Percentiles rank a stretch among this genome's conserved stretches.
Evolutionary conservation across 2,888 invertebrate species (phyloP).

Genomic region (Molorchus minor): DNA sequence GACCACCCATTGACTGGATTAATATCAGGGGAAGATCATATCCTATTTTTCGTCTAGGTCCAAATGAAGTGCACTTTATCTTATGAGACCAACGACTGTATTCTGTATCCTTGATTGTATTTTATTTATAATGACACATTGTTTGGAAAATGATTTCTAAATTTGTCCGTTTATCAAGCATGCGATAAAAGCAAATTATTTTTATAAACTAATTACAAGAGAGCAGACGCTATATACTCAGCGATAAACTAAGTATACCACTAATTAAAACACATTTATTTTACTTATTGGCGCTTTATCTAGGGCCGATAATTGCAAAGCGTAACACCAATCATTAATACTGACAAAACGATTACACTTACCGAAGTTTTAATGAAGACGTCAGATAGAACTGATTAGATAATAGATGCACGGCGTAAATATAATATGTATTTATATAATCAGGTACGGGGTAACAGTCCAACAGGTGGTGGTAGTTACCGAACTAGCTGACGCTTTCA

Average conservation of each 20-base stretch:
- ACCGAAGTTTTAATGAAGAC: conserved; percentile 20
- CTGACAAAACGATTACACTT: conserved; percentile 20
- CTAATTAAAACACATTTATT: conserved; percentile 18
- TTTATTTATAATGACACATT: too few species aligned
- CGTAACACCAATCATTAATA: conserved; percentile 3
- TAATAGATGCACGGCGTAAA: neutral
- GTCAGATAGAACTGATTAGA: conserved; percentile 8
- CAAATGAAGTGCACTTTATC: too few species aligned
- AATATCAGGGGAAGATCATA: too few species aligned
- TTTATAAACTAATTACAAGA: conserved; percentile 2
- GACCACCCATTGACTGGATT: too few species aligned
- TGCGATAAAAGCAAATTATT: neutral
- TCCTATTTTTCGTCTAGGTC: too few species aligned
- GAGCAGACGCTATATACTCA: conserved; percentile 2
- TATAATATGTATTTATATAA: too few species aligned
- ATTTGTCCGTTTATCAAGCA: too few species aligned
- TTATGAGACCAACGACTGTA: too few species aligned
- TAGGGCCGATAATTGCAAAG: neutral
- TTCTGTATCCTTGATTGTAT: too few species aligned
- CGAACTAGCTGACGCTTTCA: conserved; percentile 4
- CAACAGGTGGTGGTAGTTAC: conserved; percentile 13
- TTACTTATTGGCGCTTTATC: conserved; percentile 8
- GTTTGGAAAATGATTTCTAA: too few species aligned
- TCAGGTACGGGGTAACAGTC: neutral
- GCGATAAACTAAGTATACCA: neutral